Conservation (phyloP, 2,888 invertebrate species). For the Cerceris rybyensis region DNA sequence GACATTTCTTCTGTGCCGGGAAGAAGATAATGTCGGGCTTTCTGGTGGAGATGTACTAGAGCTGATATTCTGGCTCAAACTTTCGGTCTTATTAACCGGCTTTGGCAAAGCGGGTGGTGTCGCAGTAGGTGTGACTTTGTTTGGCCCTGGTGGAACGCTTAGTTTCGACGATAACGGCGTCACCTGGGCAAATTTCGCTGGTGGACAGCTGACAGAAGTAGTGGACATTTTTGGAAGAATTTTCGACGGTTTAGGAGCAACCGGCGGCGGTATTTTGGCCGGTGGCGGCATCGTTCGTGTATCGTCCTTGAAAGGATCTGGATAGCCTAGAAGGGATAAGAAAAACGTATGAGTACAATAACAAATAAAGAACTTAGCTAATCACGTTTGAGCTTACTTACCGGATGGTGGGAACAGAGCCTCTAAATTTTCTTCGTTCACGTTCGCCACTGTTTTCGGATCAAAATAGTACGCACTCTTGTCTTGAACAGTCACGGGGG, state of each 20-base stretch:
- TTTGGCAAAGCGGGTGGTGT: constrained; percentile 74
- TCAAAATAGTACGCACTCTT: constrained; percentile 76
- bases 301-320: constrained; percentile 88
- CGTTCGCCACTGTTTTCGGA: constrained; percentile 61
- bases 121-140: constrained; percentile 62
- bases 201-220: constrained; percentile 69
- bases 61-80: constrained; percentile 79
- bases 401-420: constrained; percentile 86
- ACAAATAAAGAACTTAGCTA: background rate
- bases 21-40: constrained; percentile 77
- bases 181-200: constrained; percentile 77
- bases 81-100: constrained; percentile 77
- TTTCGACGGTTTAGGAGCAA: constrained; percentile 77
- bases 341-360: background rate
- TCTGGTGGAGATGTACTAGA: constrained; percentile 79
- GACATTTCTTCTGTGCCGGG: constrained; percentile 90
- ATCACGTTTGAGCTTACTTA: constrained; percentile 55
- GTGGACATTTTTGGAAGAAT: constrained; percentile 73
- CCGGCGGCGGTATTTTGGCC: constrained; percentile 78
- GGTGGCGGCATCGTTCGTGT: constrained; percentile 75
- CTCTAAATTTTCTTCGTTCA: constrained; percentile 82
- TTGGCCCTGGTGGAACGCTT: constrained; percentile 64
- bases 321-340: constrained; percentile 82
- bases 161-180: constrained; percentile 68
- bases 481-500: constrained; percentile 78